phyloP scores from a whole-genome alignment of 2,797 vertebrate species.

The Rhinatrema bivittatum region DNA sequence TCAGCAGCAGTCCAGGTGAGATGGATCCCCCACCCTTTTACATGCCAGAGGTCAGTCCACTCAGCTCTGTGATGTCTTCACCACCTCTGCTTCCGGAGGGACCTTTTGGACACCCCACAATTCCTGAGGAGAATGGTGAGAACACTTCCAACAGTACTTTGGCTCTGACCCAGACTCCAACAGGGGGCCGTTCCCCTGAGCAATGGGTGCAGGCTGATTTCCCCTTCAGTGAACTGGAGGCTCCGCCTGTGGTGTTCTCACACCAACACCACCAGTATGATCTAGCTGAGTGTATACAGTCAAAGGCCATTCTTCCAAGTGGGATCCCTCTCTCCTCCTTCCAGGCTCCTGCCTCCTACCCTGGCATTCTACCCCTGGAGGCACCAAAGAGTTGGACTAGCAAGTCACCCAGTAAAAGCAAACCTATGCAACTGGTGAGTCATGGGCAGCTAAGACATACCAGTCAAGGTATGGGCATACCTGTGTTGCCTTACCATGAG shows the following conservation, averaged over 20 bases:
- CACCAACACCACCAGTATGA: conserved; percentile 84
- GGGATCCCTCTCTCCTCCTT: conserved; percentile 68
- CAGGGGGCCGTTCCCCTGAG: conserved; percentile 83
- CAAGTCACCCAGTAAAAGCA: conserved; percentile 79
- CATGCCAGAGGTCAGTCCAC: conserved; percentile 94
- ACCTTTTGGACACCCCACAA: conserved; percentile 87
- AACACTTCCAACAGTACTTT: conserved; percentile 88
- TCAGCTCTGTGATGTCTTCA: conserved; percentile 93
- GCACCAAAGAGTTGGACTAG: conserved; percentile 79
- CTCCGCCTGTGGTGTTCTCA: conserved; percentile 82
- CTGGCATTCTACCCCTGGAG: conserved; percentile 92
- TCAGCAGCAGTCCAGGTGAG: conserved; percentile 79
- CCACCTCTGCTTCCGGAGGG: conserved; percentile 82
- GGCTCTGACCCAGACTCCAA: conserved; percentile 88
- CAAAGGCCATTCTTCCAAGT: conserved; percentile 72
- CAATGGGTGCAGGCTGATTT: conserved; percentile 89
- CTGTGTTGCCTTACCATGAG: conserved; percentile 98
- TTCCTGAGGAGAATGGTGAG: conserved; percentile 90
- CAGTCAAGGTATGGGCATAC: conserved; percentile 96
- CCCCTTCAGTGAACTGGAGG: conserved; percentile 85
- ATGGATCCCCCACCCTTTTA: conserved; percentile 88
- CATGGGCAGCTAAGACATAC: conserved; percentile 99
- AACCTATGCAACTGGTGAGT: conserved; percentile 90
- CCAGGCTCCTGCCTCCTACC: conserved; percentile 77
- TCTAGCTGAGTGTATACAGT: conserved; percentile 73